Evolutionary conservation across 2,797 vertebrate species (phyloP).

Genomic region (Pelodytes ibericus): DNA sequence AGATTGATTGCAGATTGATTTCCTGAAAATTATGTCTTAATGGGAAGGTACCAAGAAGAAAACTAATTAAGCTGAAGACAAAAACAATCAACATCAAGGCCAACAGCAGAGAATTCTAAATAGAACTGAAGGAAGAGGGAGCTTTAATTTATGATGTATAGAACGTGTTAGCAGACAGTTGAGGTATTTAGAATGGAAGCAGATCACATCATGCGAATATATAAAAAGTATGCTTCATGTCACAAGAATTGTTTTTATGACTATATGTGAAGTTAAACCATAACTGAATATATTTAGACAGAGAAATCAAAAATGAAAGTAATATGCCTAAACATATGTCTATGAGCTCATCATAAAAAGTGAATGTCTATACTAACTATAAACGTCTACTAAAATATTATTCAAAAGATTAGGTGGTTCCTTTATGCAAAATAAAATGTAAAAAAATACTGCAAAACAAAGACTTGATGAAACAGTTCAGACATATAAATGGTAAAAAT

Average conservation of each 20-base stretch:
- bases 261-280: not conserved
- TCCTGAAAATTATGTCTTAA: conserved; percentile 22
- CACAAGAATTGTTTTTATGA: not conserved
- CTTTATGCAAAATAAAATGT: no score
- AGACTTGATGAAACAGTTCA: no score
- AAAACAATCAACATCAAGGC: conserved; percentile 24
- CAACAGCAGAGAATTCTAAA: not conserved
- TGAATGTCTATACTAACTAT: no score
- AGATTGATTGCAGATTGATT: conserved; percentile 16
- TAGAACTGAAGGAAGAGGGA: not conserved
- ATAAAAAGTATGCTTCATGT: not conserved
- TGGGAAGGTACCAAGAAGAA: not conserved
- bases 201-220: not conserved
- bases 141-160: not conserved
- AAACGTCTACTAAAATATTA: no score
- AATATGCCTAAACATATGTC: no score
- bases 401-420: no score
- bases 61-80: conserved; percentile 31
- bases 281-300: not conserved
- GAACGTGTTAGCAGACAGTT: not conserved
- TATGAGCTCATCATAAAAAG: no score
- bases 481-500: no score
- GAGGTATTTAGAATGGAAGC: not conserved
- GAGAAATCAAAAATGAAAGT: not conserved
- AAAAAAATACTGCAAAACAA: no score